Evolutionary conservation across 2,888 invertebrate species (phyloP).

Genomic region (Epinotia nisella): DNA sequence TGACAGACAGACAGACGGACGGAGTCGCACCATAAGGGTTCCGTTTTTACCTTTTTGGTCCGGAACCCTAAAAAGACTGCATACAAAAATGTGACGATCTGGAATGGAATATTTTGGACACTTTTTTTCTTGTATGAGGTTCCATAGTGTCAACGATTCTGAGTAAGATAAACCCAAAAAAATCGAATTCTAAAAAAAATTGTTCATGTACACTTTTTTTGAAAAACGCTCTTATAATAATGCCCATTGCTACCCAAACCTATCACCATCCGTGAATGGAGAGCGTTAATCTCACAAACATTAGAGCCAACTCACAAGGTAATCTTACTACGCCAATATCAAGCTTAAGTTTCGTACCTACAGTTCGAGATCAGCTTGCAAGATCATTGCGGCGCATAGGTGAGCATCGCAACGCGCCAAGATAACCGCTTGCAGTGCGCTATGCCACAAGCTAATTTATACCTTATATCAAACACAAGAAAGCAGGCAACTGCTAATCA

Average conservation of each 20-base stretch:
- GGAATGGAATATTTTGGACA: too few species aligned
- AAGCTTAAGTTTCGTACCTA: neutral
- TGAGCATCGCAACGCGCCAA: neutral
- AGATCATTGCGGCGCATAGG: neutral
- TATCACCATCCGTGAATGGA: neutral
- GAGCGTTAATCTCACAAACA: conserved; percentile 11
- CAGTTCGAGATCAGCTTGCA: neutral
- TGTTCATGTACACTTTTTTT: too few species aligned
- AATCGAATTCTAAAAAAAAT: too few species aligned
- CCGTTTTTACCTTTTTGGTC: too few species aligned
- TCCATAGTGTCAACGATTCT: too few species aligned
- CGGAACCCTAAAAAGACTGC: too few species aligned
- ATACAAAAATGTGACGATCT: too few species aligned
- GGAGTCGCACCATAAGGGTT: too few species aligned
- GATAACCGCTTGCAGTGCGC: neutral
- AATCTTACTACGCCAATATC: neutral
- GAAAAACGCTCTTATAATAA: too few species aligned
- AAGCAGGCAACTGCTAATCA: conserved; percentile 8
- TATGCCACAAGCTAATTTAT: neutral
- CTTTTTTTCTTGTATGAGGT: too few species aligned
- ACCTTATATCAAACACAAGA: neutral
- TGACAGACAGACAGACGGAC: too few species aligned
- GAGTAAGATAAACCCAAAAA: too few species aligned
- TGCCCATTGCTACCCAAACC: neutral
- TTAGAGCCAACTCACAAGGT: neutral